Evolutionary conservation across 2,888 invertebrate species (phyloP), one percentile per base, ranked within the genome.

Genomic region (Glaucopsyche alexis): DNA sequence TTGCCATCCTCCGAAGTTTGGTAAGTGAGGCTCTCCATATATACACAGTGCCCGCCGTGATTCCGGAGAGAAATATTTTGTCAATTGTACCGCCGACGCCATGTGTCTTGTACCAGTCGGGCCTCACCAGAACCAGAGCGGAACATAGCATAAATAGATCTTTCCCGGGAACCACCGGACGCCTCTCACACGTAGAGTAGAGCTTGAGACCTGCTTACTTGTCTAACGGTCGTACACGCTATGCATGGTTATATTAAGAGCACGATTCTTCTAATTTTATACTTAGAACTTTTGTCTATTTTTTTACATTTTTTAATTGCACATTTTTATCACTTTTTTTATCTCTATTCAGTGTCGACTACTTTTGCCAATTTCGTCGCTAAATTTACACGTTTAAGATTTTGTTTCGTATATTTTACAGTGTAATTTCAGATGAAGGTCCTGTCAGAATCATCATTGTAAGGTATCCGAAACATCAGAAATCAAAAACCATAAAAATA

Each of bases 11-110:
- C 90, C 89, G 91, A 91, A 90, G 91, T 92, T 91, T 91, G 92
- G 93, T 92, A 92, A 93, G 92, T 92, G 91, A 92, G 92, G 93
- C 91, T 89, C 92, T 92, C 92, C 93, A 91, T 92, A 88, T 83
- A 85, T 90, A 91, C 91, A 91, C 91, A 91, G 89, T 93, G 91
- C 91, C 89, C 90, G 90, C 81, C 91, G 92, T 93, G 92, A 92
- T 91, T 89, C 92, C 92, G 91, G 93, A 93, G 92, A 92, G 92
- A 93, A 92, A 92, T 93, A 93, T 93, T 93, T 92, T 87, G 92
- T 91, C 87, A 88, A 91, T 90, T 92, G 92, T 91, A 89, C 92
- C 92, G 92, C 91, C 60, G 60, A 38, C 29, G 29, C 60, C 55
- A 16, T 19, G 19, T 55, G 55, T 19, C 55, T 11, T 0, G 16